These are phyloP conservation scores for Tenthredo notha DNA, from an alignment of 2,888 invertebrate genomes.

Conservation along the genomic window DNA sequence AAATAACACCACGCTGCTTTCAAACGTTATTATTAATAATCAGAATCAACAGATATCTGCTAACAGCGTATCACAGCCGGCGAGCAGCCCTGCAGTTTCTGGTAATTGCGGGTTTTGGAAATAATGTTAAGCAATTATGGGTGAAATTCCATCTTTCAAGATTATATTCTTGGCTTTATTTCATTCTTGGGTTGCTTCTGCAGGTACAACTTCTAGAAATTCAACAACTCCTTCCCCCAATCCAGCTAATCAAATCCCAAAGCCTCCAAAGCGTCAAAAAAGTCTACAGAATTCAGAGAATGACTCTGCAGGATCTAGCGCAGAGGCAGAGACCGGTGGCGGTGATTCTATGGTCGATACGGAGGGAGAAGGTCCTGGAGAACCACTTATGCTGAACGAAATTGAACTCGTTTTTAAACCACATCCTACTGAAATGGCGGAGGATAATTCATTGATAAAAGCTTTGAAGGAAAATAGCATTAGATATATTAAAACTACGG, in stretches of 20 bases:
- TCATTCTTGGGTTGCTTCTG: background rate
- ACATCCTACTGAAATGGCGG: constrained; percentile 95
- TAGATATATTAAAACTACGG: constrained; percentile 96
- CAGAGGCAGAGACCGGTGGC: constrained; percentile 84
- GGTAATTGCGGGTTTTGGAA: constrained; percentile 58
- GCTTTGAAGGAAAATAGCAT: constrained; percentile 92
- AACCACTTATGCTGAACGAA: constrained; percentile 91
- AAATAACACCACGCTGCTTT: constrained; percentile 64
- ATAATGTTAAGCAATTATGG: background rate
- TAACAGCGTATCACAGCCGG: constrained; percentile 71
- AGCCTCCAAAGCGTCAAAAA: constrained; percentile 86
- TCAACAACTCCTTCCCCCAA: constrained; percentile 76
- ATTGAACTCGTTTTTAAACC: constrained; percentile 98
- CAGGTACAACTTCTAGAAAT: constrained; percentile 74
- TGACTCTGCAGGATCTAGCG: constrained; percentile 77
- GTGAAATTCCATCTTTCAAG: background rate
- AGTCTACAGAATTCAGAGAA: constrained; percentile 80
- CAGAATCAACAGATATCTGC: constrained; percentile 65
- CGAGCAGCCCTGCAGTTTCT: constrained; percentile 70
- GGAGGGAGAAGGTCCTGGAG: constrained; percentile 88
- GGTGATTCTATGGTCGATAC: constrained; percentile 92
- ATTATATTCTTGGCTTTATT: background rate
- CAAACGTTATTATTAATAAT: constrained; percentile 63
- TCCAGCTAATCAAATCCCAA: constrained; percentile 78
- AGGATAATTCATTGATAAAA: constrained; percentile 90